These are phyloP conservation scores for Calliphora vomitoria DNA, from an alignment of 2,888 invertebrate genomes.

Conservation along the genomic window DNA sequence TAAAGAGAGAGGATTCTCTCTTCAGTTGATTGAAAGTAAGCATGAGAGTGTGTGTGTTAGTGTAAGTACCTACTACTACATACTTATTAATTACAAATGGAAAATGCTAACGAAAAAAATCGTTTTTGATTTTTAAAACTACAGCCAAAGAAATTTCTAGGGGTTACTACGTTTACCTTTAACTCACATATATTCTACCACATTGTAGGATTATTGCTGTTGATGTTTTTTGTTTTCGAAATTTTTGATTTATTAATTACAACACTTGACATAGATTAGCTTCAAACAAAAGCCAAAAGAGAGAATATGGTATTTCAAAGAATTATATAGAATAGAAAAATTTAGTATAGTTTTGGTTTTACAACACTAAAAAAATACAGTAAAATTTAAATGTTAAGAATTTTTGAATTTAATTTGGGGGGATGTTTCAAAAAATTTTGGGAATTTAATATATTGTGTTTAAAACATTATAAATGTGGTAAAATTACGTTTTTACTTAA, in stretches of 20 bases:
- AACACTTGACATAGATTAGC: conserved; percentile 56
- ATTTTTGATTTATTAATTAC: conserved; percentile 50
- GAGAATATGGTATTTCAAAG: no score
- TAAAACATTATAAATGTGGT: no score
- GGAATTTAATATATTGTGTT: no score
- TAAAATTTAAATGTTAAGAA: no score
- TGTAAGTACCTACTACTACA: not conserved
- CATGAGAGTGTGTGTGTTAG: not conserved
- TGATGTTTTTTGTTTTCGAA: conserved; percentile 15
- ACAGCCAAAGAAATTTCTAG: conserved; percentile 6
- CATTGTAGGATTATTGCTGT: not conserved
- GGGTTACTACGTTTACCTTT: conserved; percentile 15
- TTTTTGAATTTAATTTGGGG: no score
- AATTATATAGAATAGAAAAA: no score
- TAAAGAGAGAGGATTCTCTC: not conserved
- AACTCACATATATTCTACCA: conserved; percentile 1
- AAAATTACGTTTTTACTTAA: no score
- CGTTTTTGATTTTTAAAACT: not conserved
- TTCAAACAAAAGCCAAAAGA: no score
- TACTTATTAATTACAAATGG: not conserved
- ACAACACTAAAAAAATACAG: no score
- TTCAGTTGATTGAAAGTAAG: not conserved
- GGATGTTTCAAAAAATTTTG: no score
- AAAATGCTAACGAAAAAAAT: not conserved
- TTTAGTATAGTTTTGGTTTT: no score